These are phyloP conservation scores for Ceratotherium simum DNA, from an alignment of 2,113 vertebrate genomes.

Conservation along the genomic window DNA sequence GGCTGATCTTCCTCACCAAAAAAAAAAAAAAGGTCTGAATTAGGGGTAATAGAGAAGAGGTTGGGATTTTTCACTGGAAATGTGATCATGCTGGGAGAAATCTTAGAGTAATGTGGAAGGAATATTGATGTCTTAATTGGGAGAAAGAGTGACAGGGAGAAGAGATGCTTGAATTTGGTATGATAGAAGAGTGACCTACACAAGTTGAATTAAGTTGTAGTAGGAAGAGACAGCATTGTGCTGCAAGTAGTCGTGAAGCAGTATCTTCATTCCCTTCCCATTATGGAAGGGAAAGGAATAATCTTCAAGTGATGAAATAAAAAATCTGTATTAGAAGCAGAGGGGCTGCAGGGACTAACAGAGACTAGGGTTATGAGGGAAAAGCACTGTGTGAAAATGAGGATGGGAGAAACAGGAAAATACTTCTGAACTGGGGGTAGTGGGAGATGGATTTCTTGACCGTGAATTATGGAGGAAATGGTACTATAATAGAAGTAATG, in stretches of 20 bases:
- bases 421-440: neutral
- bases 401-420: neutral
- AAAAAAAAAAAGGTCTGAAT: neutral
- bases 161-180: neutral
- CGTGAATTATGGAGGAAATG: neutral
- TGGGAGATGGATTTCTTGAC: neutral
- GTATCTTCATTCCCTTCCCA: no score
- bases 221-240: neutral
- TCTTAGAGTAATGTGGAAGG: neutral
- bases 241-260: fast-evolving
- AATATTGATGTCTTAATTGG: neutral
- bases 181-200: neutral
- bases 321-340: neutral
- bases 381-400: neutral
- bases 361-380: neutral
- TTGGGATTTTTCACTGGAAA: fast-evolving
- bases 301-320: neutral
- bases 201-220: neutral
- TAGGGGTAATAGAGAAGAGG: neutral
- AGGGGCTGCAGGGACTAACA: neutral
- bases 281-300: neutral
- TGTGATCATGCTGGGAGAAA: neutral
- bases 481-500: neutral
- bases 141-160: neutral
- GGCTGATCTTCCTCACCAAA: no score